Conservation (phyloP, 2,797 vertebrate genomes). For the Amblyraja radiata region DNA sequence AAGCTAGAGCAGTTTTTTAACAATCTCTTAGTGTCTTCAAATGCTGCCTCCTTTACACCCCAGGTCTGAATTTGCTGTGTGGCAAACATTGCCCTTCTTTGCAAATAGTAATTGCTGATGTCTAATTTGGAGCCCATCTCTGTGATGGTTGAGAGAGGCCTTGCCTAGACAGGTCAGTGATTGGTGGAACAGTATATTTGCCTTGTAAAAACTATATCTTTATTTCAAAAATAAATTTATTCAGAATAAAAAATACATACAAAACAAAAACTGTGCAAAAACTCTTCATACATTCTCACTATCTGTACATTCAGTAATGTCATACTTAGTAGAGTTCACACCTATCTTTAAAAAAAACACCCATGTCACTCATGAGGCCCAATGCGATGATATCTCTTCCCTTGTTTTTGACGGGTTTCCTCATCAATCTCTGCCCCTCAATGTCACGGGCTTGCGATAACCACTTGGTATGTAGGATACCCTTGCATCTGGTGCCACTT, state of each 20-base stretch:
- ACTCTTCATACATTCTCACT: too few species aligned
- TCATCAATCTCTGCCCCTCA: too few species aligned
- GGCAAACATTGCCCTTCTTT: neutral
- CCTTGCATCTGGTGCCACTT: neutral
- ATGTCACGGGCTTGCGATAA: neutral
- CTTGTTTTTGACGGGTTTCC: too few species aligned
- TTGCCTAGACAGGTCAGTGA: neutral
- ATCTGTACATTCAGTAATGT: too few species aligned
- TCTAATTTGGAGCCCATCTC: neutral
- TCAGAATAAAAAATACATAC: too few species aligned
- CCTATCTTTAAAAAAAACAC: too few species aligned
- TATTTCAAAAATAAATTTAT: too few species aligned
- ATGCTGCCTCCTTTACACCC: neutral
- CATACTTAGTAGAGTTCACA: too few species aligned
- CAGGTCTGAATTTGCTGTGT: neutral
- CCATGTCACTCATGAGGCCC: too few species aligned
- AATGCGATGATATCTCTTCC: too few species aligned
- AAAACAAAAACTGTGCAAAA: too few species aligned
- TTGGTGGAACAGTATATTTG: neutral
- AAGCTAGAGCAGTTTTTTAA: neutral
- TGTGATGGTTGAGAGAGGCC: neutral
- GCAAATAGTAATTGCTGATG: neutral
- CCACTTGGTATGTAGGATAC: neutral
- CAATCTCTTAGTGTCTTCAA: neutral
- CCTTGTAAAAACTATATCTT: neutral